Conservation (phyloP, 2,113 vertebrate species). For the Datnioides undecimradiatus region DNA sequence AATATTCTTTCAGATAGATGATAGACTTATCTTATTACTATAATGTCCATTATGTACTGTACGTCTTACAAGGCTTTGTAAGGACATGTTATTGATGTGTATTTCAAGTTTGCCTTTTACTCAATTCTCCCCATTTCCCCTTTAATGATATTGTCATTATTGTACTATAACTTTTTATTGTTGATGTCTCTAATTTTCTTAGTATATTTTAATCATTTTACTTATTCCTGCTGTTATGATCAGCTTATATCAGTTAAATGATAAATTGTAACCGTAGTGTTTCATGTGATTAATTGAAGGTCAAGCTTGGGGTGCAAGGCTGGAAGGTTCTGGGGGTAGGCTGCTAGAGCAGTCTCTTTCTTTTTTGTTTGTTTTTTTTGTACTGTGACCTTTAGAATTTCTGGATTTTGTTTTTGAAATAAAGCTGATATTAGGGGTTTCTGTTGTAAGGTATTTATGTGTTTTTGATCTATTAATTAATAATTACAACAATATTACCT, state of each 20-base stretch:
- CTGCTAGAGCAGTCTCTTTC: not conserved
- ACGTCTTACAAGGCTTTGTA: constrained; percentile 73
- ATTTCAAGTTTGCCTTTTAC: constrained; percentile 72
- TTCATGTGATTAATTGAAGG: constrained; percentile 61
- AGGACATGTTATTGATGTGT: constrained; percentile 68
- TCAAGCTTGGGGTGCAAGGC: constrained; percentile 48
- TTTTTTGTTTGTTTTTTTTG: constrained; percentile 37
- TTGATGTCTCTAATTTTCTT: constrained; percentile 69
- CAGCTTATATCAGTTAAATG: constrained; percentile 63
- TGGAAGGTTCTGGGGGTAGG: constrained; percentile 34
- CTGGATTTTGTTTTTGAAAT: constrained; percentile 55
- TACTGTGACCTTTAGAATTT: constrained; percentile 61
- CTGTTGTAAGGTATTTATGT: constrained; percentile 52
- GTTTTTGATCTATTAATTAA: constrained; percentile 33
- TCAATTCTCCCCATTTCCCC: constrained; percentile 46
- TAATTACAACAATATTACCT: not conserved
- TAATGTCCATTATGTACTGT: constrained; percentile 75
- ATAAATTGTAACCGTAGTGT: constrained; percentile 64
- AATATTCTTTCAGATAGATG: constrained; percentile 70
- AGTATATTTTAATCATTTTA: constrained; percentile 74
- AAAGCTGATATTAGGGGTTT: constrained; percentile 69
- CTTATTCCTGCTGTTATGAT: constrained; percentile 70
- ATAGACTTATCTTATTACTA: constrained; percentile 68
- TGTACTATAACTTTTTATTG: constrained; percentile 73
- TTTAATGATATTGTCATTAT: constrained; percentile 66